Conservation (phyloP, 2,113 vertebrate genomes). For the Boulengeromyrus knoepffleri region DNA sequence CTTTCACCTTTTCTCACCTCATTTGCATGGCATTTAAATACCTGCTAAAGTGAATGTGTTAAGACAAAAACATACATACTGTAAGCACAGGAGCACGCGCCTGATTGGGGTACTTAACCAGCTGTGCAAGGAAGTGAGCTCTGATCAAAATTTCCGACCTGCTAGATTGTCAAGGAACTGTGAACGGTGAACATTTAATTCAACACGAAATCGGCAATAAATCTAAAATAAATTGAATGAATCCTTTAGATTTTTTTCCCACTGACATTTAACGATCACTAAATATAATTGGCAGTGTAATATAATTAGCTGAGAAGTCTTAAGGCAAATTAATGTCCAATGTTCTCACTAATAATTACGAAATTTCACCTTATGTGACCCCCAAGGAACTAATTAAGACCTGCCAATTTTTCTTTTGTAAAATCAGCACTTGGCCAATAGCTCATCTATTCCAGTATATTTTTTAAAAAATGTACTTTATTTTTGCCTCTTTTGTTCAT, state of each 20-base stretch:
- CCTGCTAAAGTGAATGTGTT: background rate
- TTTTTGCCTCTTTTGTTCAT: background rate
- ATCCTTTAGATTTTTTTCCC: background rate
- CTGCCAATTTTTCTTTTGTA: slow-evolving; percentile 8
- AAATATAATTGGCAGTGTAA: background rate
- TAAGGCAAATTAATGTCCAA: slow-evolving; percentile 9
- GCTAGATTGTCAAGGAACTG: background rate
- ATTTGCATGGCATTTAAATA: background rate
- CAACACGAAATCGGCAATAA: background rate
- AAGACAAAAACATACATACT: background rate
- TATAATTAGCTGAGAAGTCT: slow-evolving; percentile 7
- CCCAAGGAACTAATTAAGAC: slow-evolving; percentile 1
- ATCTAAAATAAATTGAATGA: slow-evolving; percentile 1
- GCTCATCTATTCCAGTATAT: background rate
- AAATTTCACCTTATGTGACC: slow-evolving; percentile 9
- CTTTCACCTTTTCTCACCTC: background rate
- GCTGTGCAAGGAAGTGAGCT: background rate
- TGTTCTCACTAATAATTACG: slow-evolving; percentile 8
- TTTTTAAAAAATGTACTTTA: background rate
- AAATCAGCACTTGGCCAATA: background rate
- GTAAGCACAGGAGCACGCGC: background rate
- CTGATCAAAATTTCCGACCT: background rate
- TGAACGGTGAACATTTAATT: background rate
- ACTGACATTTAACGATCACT: background rate
- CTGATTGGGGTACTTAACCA: background rate